A percentile compares a stretch with the other conserved stretches of the same genome.
Evolutionary conservation across 2,888 invertebrate genomes (phyloP).

Genomic region (Agrochola lota): DNA sequence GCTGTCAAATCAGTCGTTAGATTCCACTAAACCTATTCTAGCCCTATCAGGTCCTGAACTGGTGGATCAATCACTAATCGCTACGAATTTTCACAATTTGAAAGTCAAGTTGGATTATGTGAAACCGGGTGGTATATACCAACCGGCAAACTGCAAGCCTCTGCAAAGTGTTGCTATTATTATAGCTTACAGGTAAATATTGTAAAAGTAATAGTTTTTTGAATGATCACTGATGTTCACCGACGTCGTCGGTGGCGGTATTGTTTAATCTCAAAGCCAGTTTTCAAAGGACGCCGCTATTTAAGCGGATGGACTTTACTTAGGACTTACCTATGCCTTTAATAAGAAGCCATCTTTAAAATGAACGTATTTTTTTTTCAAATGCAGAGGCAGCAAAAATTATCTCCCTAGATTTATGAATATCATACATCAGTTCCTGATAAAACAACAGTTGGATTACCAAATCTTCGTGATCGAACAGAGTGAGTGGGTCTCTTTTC

Average conservation of each 20-base stretch:
- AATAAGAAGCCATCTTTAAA: neutral
- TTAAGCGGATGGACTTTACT: neutral
- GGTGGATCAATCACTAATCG: slow-evolving; percentile 20
- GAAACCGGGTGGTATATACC: slow-evolving; percentile 93
- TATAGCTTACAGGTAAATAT: slow-evolving; percentile 92
- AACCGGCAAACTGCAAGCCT: slow-evolving; percentile 92
- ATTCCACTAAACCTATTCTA: neutral
- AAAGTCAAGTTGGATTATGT: slow-evolving; percentile 50
- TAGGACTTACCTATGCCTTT: neutral
- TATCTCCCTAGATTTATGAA: slow-evolving; percentile 95
- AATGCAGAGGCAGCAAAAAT: slow-evolving; percentile 91
- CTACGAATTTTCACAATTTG: slow-evolving; percentile 29
- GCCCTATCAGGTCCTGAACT: slow-evolving; percentile 60
- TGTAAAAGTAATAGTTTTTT: neutral
- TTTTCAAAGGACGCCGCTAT: neutral
- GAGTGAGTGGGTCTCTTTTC: slow-evolving; percentile 79
- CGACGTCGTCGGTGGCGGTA: neutral
- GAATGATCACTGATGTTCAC: neutral
- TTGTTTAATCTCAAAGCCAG: neutral
- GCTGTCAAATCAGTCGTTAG: neutral
- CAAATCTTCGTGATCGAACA: slow-evolving; percentile 97
- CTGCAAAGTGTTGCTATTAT: slow-evolving; percentile 95
- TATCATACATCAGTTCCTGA: slow-evolving; percentile 96
- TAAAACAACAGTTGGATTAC: slow-evolving; percentile 96
- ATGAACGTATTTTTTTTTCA: slow-evolving; percentile 20